Evolutionary conservation across 2,113 vertebrate species (phyloP), one percentile per base, ranked within the genome.

Genomic region (Sinocyclocheilus anshuiensis): DNA sequence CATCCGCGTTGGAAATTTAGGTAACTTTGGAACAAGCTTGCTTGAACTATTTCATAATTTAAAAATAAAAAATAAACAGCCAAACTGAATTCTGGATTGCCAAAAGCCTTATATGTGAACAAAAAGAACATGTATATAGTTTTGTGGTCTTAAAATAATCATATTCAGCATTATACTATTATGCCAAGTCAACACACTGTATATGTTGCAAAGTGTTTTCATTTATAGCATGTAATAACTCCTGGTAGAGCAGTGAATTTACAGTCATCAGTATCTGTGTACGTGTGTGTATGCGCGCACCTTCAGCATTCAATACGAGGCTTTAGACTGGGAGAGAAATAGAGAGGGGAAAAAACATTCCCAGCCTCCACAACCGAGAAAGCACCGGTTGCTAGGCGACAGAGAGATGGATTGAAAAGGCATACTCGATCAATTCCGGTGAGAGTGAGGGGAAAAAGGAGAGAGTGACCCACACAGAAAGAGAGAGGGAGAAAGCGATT

Each of bases 361-460:
- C 93, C 94, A 94, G 95, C 93, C 94, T 95, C 92, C 93, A 93
- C 93, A 93, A 92, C 93, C 92, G 88, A 94, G 93, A 94, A 94
- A 94, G 93, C 93, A 93, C 92, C 92, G 94, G 94, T 96, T 96
- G 95, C 95, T 96, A 95, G 89, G 95, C 93, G 94, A 96, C 95
- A 93, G 18, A 94, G 94, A 95, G 94, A 96, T 95, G 94, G 94
- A 96, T 95, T 94, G 94, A 94, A 93, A 92, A 95, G 94, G 94
- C 94, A 92, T 90, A 94, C 93, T 93, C 94, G 92, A 96, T 96
- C 95, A 96, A 95, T 96, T 95, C 93, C 93, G 90, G 91, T 92
- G 93, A 94, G 94, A 92, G 93, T 87, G 92, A 89, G 86, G 71
- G 69, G 83, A 29, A 81, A 84, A 84, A 81, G 29, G 84, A 16